phyloP scores from a whole-genome alignment of 2,888 invertebrate species.

The Salticus scenicus region DNA sequence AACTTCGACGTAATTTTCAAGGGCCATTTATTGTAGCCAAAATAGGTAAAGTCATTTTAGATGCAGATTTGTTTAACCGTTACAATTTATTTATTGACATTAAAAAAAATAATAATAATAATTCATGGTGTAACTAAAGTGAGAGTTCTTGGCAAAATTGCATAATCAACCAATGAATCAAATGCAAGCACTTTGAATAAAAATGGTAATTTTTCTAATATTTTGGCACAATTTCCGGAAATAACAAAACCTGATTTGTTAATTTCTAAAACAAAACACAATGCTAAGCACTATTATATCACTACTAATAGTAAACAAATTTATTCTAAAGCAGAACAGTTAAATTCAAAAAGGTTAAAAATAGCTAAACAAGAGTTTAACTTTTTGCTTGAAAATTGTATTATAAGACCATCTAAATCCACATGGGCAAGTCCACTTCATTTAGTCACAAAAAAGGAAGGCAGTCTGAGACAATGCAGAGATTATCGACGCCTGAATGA shows the following conservation, averaged over 20 bases:
- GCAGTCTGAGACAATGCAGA: conserved; percentile 33
- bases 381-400: too few relatives aligned
- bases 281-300: conserved; percentile 73
- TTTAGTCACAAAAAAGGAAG: too few relatives aligned
- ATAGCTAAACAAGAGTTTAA: too few relatives aligned
- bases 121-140: conserved; percentile 24
- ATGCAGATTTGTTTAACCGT: conserved; percentile 63
- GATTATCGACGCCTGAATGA: too few relatives aligned
- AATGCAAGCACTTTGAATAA: conserved; percentile 15
- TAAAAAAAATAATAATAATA: conserved; percentile 16
- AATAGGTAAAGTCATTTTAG: conserved; percentile 62
- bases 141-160: conserved; percentile 18
- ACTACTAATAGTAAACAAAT: conserved; percentile 74
- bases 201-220: background rate
- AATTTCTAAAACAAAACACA: too few relatives aligned
- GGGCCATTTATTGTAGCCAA: conserved; percentile 62
- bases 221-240: too few relatives aligned
- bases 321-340: conserved; percentile 66
- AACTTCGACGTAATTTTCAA: conserved; percentile 36
- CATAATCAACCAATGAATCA: too few relatives aligned
- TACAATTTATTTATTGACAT: conserved; percentile 30
- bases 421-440: too few relatives aligned
- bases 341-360: too few relatives aligned
- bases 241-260: too few relatives aligned
- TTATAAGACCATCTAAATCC: too few relatives aligned